Base-by-base conservation (phyloP, 2,888 invertebrate genomes). In the Ethmia dodecea region DNA sequence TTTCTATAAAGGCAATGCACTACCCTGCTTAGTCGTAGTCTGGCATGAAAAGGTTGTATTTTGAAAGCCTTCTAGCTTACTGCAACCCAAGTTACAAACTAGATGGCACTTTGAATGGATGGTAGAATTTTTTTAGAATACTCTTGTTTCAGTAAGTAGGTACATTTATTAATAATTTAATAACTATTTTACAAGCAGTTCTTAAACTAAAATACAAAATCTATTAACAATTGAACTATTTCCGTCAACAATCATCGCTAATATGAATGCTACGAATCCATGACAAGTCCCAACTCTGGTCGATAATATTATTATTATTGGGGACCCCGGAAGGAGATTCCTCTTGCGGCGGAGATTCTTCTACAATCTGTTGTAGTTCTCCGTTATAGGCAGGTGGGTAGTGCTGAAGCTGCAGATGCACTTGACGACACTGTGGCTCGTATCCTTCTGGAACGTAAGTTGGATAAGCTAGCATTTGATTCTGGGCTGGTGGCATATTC, bases 251-350 rank as follows among this genome's bases (percentile, higher is more conserved):
- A 28, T 71, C 68, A 1, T 72, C 71, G 26, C 68, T 66, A 9
- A 48, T 45, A 11, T 69, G 46, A 32, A 74, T 60, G 37, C 60
- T 57, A 9, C 51, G 59, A 18, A 77, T 61, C 78, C 77, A 77
- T 0, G 78, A 74, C n/a, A 70, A 40, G 33, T 77, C 75, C 63
- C 69, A 74, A 33, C 47, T 69, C 16, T 52, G 57, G 1, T 58
- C 63, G 16, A 45, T 38, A 1, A 49, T 31, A 2, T 52, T 48
- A 33, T 49, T n/a, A n/a, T n/a, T n/a, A 40, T 49, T 5, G 6
- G 55, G 49, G 46, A 1, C 47, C 37, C 0, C 44, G 28, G 3
- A 43, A 36, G 2, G 35, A 45, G 25, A 3, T 25, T 49, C 49
- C 3, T 40, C 30, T 11, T 45, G 40, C 6, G 42, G 43, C 5